Base-by-base conservation (phyloP, 1,140 invertebrate species). In the Hylaeus anthracinus region DNA sequence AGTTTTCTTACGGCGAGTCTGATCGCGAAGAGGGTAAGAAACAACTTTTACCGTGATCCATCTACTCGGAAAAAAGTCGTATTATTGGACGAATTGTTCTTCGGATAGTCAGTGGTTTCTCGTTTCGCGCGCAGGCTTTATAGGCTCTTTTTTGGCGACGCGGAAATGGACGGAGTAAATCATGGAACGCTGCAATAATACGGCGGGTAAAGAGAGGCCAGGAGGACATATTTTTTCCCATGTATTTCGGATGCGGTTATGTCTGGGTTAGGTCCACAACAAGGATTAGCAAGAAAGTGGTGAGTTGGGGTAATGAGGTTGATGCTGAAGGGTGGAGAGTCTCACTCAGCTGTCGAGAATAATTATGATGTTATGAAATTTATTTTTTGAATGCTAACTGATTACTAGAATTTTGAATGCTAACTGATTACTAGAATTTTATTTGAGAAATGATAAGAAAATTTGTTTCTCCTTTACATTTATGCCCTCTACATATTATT, bases 41-140 rank as follows among this genome's bases (percentile, higher is more conserved):
- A 8, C 64, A 26, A 48, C 14, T 3, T 48, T 66, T 48, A 55
- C 64, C 41, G 51, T 39, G 37, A 79, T 37, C 48, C 48, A 12
- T 72, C 58, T 10, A 15, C 48, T 12, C 9, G 43, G 53, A 72
- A 53, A 71, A 78, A 43, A 51, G 66, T 51, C 66, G 63, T 70
- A 77, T 76, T 39, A 41, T 4, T 5, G 48, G 64, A 67, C 73
- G 73, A 76, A 67, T 63, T 71, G 75, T 78, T 78, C 71, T 66
- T 12, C 48, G 26, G 45, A 37, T 9, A 66, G n/a, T 66, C 37
- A 53, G 37, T 9, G 26, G 15, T 64, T 6, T 48, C 37, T 48
- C 41, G 4, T 53, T 48, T 6, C 69, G 48, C 9, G 39, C 2
- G 60, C 9, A 14, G 15, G 5, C 10, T 26, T 9, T 56, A 56